Evolutionary conservation across 2,797 vertebrate genomes (phyloP), one percentile per base, ranked within the genome.

Genomic region (Sphenodon punctatus): DNA sequence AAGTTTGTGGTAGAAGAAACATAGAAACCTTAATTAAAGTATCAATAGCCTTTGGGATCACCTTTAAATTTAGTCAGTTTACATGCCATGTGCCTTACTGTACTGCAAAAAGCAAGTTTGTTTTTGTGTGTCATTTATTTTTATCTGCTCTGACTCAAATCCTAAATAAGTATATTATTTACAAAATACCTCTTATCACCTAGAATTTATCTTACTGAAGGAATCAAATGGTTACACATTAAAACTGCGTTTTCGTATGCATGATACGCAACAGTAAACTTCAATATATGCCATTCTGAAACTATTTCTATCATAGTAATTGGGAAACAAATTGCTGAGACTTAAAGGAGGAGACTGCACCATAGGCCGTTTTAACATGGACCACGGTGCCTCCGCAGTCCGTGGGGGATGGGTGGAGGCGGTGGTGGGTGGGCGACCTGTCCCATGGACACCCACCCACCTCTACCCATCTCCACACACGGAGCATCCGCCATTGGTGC

Each of bases 221-320:
- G 88, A 93, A 92, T 90, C 92, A 94, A 93, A 91, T 60, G 68
- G 90, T 94, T 93, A 94, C 84, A 65, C 86, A 92, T 94, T 92
- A 95, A 95, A 91, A 74, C 76, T 64, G 63, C 58, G 81, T 91
- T 87, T 87, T 88, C 90, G 94, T 92, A 93, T 85, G 90, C 85
- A 66, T 32, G 85, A 88, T 81, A 88, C 55, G 86, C 84, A 79
- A 85, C 75, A 75, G 87, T 88, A 84, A 91, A 92, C 84, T 75
- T 86, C 36, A 84, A 75, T 64, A 80, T 80, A 78, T 79, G 83
- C 63, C 73, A 43, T 79, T 90, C 74, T 81, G 68, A 79, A 88
- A 82, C 76, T 32, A 41, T 78, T 83, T 74, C 73, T 91, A 67
- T 14, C 72, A 85, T 67, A 20, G 83, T 59, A 78, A 71, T 78